Evolutionary conservation across 2,888 invertebrate species (phyloP), one percentile per base, ranked within the genome.

Genomic region (Seira musarum): DNA sequence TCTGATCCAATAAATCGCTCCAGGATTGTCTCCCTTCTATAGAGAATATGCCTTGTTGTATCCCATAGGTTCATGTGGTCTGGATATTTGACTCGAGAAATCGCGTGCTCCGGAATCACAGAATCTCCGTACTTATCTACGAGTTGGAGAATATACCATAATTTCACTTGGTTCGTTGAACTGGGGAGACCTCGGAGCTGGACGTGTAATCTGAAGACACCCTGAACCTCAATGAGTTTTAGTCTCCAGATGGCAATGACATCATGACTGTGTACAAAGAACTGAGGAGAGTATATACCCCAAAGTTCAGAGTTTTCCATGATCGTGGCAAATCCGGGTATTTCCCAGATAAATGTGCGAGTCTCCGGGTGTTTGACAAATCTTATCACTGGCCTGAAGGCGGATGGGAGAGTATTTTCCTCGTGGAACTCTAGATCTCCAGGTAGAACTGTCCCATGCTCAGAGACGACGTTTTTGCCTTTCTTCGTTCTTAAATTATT

Each of bases 201-300:
- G 35, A 81, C 77, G 57, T 83, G 83, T 17, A 83, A 76, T n/a
- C 83, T 63, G 46, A 83, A 83, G 3, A 83, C 81, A 10, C 81
- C 83, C 17, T 76, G 69, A 10, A 82, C 65, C 25, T 83, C 83
- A 30, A 83, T 21, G 0, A 83, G 53, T 40, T 83, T 83, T 77
- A 83, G 67, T 53, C 81, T 60, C 83, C 83, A 83, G 57, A 83
- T 80, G 21, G 83, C 68, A 63, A 77, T 78, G 57, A 75, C 22
- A 57, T 80, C 81, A 19, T 77, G 77, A 13, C 70, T 67, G 15
- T 40, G 73, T 61, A 24, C 77, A 65, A 49, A 83, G 80, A 61
- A 83, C 70, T 53, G 80, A 78, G 13, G 83, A 35, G 83, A 83
- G 64, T 66, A 83, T 15, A 83, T n/a, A 21, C 83, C 83, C 80